phyloP scores from a whole-genome alignment of 64 coral and sea anemone genomes.

The Actinia equina region DNA sequence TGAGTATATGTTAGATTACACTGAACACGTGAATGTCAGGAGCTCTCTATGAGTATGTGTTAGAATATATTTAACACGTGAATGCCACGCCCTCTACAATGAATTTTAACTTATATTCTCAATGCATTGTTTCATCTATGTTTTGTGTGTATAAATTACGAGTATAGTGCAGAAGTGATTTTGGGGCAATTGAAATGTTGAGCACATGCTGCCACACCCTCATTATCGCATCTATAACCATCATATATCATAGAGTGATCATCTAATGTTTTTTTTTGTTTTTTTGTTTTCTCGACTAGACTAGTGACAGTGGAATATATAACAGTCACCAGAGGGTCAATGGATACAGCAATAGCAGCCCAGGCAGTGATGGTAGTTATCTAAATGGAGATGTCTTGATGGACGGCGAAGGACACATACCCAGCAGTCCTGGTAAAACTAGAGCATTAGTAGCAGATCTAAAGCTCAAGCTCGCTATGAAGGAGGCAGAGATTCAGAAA shows the following conservation, averaged over 20 bases:
- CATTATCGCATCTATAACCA: too few relatives aligned
- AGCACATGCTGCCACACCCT: too few relatives aligned
- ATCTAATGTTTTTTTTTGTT: too few relatives aligned
- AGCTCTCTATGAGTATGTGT: too few relatives aligned
- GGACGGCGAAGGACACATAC: constrained; percentile 55
- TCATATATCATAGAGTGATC: too few relatives aligned
- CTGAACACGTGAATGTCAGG: too few relatives aligned
- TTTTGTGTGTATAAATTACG: neutral
- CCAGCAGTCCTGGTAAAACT: constrained; percentile 63
- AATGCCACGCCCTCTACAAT: neutral
- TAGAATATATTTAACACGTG: neutral
- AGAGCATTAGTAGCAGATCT: constrained; percentile 85
- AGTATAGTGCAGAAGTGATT: neutral
- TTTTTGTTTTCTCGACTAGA: constrained; percentile 23
- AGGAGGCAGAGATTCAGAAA: constrained; percentile 93
- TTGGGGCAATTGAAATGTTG: too few relatives aligned
- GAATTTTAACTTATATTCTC: too few relatives aligned
- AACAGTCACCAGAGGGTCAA: constrained; percentile 80
- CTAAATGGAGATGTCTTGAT: constrained; percentile 67
- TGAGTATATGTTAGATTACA: neutral
- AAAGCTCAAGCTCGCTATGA: constrained; percentile 87
- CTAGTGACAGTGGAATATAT: constrained; percentile 88
- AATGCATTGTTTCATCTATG: neutral
- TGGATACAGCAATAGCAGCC: constrained; percentile 61
- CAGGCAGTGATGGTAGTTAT: constrained; percentile 67